A percentile compares a stretch with the other conserved stretches of the same genome.
phyloP scores from a whole-genome alignment of 2,797 vertebrate genomes.

The Carduelis carduelis region DNA sequence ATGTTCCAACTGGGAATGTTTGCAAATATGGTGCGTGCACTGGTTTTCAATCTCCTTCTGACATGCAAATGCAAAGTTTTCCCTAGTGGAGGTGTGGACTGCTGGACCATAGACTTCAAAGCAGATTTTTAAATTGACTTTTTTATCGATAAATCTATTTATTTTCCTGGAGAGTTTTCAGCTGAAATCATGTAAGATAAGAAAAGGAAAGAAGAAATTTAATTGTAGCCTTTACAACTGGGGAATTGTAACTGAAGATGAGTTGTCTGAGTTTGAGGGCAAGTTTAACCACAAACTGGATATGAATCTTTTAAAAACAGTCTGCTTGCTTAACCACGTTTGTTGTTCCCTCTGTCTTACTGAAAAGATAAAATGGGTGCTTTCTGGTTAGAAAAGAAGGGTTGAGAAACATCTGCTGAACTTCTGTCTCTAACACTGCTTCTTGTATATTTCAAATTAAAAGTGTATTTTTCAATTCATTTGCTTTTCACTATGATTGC shows the following conservation, averaged over 20 bases:
- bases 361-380: not conserved
- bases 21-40: not conserved
- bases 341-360: not conserved
- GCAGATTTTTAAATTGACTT: not conserved
- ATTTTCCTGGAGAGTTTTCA: not conserved
- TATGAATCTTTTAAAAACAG: not conserved
- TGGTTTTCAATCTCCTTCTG: not conserved
- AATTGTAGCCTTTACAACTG: not conserved
- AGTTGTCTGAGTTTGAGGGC: not conserved
- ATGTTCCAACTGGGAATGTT: not conserved
- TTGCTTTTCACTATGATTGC: not conserved
- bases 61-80: not conserved
- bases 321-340: not conserved
- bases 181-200: not conserved
- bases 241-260: not conserved
- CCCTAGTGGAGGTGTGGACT: not conserved
- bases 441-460: not conserved
- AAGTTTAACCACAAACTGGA: not conserved
- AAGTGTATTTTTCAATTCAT: not conserved
- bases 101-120: not conserved
- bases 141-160: not conserved
- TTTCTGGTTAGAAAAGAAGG: not conserved
- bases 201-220: not conserved
- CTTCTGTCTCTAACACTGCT: not conserved
- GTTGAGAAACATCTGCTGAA: not conserved